Evolutionary conservation across 2,888 invertebrate genomes (phyloP), one percentile per base, ranked within the genome.

Genomic region (Leistus spinibarbis): DNA sequence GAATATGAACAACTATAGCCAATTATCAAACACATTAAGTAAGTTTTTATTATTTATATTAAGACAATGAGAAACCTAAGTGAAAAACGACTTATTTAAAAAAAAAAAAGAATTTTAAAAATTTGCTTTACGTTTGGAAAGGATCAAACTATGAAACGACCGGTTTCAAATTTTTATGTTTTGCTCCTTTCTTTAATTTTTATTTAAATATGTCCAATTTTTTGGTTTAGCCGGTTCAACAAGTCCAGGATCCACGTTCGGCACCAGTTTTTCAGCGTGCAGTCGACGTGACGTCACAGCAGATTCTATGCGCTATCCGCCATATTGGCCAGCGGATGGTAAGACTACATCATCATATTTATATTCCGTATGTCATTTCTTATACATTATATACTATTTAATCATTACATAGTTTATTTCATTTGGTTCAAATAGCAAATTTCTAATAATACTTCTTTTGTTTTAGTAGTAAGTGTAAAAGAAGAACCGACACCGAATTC

Each of bases 1-100:
- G 54, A 79, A 85, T 54, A 86, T 87, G 86, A 86, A 86, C 78
- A 84, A 85, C 10, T 86, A 86, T 79, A 82, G 85, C 66, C 86
- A 86, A 77, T 79, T 86, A 76, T 80, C 83, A 67, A 82, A 85
- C 22, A 81, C 85, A n/a, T 78, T 86, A 80, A 82, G 86, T 86
- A 82, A 86, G 86, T 83, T 74, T 23, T 40, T 40, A 10, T 40
- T 10, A 40, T 10, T 40, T 40, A 10, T 40, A 7, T 10, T 10
- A 40, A 10, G 7, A 5, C 40, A 1, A 0, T 40, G 9, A 27
- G n/a, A n/a, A n/a, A n/a, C n/a, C n/a, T n/a, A n/a, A n/a, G n/a
- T n/a, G n/a, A n/a, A n/a, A n/a, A n/a, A n/a, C n/a, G n/a, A n/a
- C n/a, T n/a, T n/a, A n/a, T n/a, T n/a, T n/a, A n/a, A n/a, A n/a